Base-by-base conservation (phyloP, 2,888 invertebrate genomes). In the Scaptomyza tumidula region DNA sequence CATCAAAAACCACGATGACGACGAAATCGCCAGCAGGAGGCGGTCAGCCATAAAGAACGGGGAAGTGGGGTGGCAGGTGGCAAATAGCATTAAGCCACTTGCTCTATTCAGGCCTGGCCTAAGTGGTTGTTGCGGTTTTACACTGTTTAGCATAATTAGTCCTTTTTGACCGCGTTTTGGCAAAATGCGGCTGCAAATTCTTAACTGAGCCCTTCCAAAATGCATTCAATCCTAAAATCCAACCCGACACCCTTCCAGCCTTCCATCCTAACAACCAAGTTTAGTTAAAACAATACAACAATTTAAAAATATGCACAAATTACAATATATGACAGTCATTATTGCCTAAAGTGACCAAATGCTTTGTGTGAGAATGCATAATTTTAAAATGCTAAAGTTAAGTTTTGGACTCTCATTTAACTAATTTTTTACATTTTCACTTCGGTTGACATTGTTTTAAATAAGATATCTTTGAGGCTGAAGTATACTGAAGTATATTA, bases 141-240 rank as follows among this genome's bases (percentile, higher is more conserved):
- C 71, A 78, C 75, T 81, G 78, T 90, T 89, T 89, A 86, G 82
- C 78, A 83, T 89, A 90, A 89, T 90, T 89, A 89, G 89, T 89
- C 77, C 78, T 76, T 86, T 86, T 78, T 78, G 75, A 82, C 90
- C 89, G 80, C 89, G 85, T 76, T 86, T 70, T 76, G 67, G 71
- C 69, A 88, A 88, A 85, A 80, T 86, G 83, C 49, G 83, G 83
- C 78, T 69, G 50, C 55, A 63, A 65, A 59, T 62, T 69, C 37
- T 45, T 50, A 71, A 55, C 57, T 60, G 46, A 54, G 56, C 43
- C 50, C 49, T 11, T 66, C 16, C 41, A 41, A 76, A 72, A 65
- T 62, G 53, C 63, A 66, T 70, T 66, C 33, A 44, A 60, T 33
- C 5, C 35, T 56, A 33, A 50, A 44, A 19, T 9, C n/a, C 27